Evolutionary conservation across 2,797 vertebrate genomes (phyloP), one percentile per base, ranked within the genome.

Genomic region (Prunella strophiata): DNA sequence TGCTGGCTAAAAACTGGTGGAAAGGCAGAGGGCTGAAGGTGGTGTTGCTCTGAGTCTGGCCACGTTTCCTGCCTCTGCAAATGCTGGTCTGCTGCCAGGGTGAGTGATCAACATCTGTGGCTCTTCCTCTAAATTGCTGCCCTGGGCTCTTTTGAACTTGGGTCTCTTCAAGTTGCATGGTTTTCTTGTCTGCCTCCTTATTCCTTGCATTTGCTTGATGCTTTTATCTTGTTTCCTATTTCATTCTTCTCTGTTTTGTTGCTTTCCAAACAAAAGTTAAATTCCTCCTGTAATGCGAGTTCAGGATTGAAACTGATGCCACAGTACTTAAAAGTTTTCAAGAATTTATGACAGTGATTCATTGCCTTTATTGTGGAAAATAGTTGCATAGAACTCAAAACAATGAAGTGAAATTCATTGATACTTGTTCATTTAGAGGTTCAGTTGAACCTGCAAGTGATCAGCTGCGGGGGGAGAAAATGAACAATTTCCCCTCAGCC

Each of bases 41-140:
- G 34, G 2, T 6, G 1, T 26, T 61, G 40, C 30, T 61, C 15
- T 1, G 1, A 50, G 22, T 16, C 52, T 7, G 3, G 7, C 21
- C 47, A 47, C 7, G 2, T 51, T 61, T 45, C 47, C 47, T 75
- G 45, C 40, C 34, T 85, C 42, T 75, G 21, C 1, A 9, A 22
- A 25, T 42, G 15, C 47, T 66, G 22, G 5, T 36, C 30, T 34
- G 22, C 57, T 91, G 38, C 58, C 63, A 30, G 36, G 3, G 9
- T 3, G 7, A 13, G 27, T 1, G 3, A 30, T 26, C 1, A 8
- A 10, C 48, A 51, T 36, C 54, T 38, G 30, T 52, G 42, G 6
- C 13, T 61, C 16, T 92, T 78, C 29, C 45, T 30, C 25, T 48
- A 30, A 67, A 77, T 74, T 5, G 3, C 58, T 86, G 42, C 15